Evolutionary conservation across 2,888 invertebrate species (phyloP).

Genomic region (Volucella inanis): DNA sequence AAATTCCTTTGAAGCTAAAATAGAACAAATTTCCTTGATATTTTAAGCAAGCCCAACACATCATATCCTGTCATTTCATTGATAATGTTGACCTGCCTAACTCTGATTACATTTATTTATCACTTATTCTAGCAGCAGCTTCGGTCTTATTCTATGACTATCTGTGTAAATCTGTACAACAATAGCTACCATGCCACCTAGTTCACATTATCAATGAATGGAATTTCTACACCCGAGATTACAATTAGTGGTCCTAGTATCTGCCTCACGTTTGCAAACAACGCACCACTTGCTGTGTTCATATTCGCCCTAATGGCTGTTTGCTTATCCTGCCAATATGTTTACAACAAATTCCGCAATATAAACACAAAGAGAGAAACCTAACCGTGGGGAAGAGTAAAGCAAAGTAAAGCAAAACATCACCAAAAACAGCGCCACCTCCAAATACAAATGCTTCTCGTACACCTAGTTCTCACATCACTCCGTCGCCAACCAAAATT

Average conservation of each 20-base stretch:
- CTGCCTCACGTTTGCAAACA: constrained; percentile 49
- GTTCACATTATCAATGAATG: constrained; percentile 16
- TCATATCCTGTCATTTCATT: too few species aligned
- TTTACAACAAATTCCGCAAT: constrained; percentile 70
- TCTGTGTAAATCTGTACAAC: not conserved
- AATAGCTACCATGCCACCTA: not conserved
- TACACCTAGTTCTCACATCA: constrained; percentile 21
- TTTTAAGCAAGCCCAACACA: too few species aligned
- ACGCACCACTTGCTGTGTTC: constrained; percentile 46
- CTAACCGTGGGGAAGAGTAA: not conserved
- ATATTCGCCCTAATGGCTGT: constrained; percentile 67
- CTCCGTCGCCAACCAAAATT: not conserved
- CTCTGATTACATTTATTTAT: too few species aligned
- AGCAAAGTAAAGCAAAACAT: constrained; percentile 39
- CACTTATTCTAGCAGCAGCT: too few species aligned
- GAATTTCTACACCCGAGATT: constrained; percentile 25
- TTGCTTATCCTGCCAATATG: constrained; percentile 73
- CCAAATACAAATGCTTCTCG: constrained; percentile 52
- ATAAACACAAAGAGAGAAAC: constrained; percentile 49
- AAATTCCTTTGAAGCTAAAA: too few species aligned
- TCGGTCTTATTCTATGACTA: constrained; percentile 2
- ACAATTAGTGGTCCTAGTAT: constrained; percentile 50
- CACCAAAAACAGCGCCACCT: constrained; percentile 54
- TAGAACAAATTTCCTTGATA: too few species aligned
- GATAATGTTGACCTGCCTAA: too few species aligned